phyloP scores from a whole-genome alignment of 2,113 vertebrate species.

The Probosciger aterrimus region DNA sequence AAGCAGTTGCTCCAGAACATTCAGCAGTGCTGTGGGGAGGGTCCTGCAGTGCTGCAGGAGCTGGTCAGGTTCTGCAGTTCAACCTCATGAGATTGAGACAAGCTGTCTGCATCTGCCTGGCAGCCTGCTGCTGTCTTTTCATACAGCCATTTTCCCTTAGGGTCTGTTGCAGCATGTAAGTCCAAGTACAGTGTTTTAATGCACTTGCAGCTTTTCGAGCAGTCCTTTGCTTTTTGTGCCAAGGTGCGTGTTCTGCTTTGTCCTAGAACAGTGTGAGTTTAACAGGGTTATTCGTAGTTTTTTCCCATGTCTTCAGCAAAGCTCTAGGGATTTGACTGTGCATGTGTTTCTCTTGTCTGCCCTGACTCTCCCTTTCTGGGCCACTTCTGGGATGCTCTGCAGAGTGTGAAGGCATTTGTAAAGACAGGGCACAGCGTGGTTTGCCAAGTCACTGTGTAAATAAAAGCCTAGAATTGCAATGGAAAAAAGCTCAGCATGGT shows the following conservation, averaged over 20 bases:
- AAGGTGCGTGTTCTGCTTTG: background rate
- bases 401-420: background rate
- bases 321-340: background rate
- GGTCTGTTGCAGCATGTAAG: background rate
- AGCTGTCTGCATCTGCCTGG: background rate
- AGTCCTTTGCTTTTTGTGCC: background rate
- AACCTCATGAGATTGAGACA: background rate
- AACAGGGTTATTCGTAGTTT: background rate
- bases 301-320: background rate
- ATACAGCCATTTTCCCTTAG: background rate
- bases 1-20: background rate
- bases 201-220: background rate
- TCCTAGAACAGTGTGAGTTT: background rate
- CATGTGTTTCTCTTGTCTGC: background rate
- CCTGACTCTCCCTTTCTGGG: conserved; percentile 23
- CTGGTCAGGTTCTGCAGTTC: background rate
- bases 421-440: background rate
- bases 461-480: background rate
- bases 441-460: conserved; percentile 11
- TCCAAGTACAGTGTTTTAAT: background rate
- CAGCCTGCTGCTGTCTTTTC: background rate
- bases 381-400: background rate
- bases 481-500: background rate
- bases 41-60: background rate
- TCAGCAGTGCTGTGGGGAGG: background rate